Evolutionary conservation across 2,888 invertebrate genomes (phyloP), one percentile per base, ranked within the genome.

Genomic region (Andrena fulva): DNA sequence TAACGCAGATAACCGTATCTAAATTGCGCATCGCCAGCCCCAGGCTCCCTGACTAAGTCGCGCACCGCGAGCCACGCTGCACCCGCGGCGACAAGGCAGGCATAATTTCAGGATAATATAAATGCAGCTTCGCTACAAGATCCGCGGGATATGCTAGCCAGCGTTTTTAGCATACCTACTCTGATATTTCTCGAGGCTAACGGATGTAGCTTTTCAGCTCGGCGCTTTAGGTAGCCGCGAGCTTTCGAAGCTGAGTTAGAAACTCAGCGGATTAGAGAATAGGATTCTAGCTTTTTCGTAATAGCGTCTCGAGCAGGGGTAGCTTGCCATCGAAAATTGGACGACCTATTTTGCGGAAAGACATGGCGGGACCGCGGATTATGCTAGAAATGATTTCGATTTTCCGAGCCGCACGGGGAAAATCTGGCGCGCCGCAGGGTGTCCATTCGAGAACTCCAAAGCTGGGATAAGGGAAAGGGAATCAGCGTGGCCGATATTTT

Each of bases 101-200:
- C 59, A 33, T 52, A 60, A 77, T 66, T 71, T 35, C 5, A 16
- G 24, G 50, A 77, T 66, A 69, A 77, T 66, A 72, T 72, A 24
- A 42, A 77, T 52, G 33, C 16, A 50, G 7, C 33, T 5, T 24
- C 48, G n/a, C 2, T n/a, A 33, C 20, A 12, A 27, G 56, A 56
- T 24, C 24, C 20, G 27, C 0, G 8, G 35, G 54, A 3, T 56
- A 48, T 2, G 10, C 16, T 3, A 24, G 7, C 12, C 4, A 6
- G 2, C 5, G 1, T 1, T 50, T 52, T 33, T 62, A 52, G 8
- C 52, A 8, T 20, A 42, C 29, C 29, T 29, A 42, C n/a, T 7
- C 8, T 20, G 20, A 24, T 56, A 24, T 27, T 56, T 56, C 24
- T 10, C n/a, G 56, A n/a, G 8, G 56, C 20, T 20, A 24, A 24